Percentiles rank a stretch among this genome's conserved stretches.
Conservation (phyloP, 1,140 invertebrate species). For the Drosophila tsacasi region DNA sequence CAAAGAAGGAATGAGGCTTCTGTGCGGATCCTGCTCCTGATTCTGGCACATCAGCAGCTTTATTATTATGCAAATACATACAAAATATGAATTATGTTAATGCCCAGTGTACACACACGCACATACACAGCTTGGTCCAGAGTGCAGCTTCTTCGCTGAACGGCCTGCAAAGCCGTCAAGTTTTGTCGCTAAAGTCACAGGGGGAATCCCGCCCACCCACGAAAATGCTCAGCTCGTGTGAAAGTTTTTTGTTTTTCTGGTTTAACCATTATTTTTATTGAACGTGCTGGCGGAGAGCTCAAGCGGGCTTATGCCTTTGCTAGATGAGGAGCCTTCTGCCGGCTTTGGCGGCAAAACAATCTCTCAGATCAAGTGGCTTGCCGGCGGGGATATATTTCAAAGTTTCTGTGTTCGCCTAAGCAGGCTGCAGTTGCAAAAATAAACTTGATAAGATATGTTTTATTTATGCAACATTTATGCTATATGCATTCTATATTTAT, state of each 20-base stretch:
- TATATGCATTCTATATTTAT: neutral
- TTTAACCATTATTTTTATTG: constrained; percentile 44
- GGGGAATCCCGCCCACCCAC: neutral
- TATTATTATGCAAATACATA: constrained; percentile 80
- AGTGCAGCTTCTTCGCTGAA: constrained; percentile 41
- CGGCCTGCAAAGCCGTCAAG: constrained; percentile 62
- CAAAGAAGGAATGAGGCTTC: constrained; percentile 47
- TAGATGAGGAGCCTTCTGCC: constrained; percentile 24
- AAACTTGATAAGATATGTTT: neutral
- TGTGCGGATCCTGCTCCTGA: constrained; percentile 50
- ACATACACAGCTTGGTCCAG: constrained; percentile 25
- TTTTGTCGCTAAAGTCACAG: constrained; percentile 12
- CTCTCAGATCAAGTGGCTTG: constrained; percentile 29
- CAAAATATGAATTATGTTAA: constrained; percentile 80
- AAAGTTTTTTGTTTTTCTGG: constrained; percentile 44
- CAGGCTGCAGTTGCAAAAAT: neutral
- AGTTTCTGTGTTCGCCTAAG: neutral
- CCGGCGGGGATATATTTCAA: neutral
- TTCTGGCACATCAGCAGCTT: constrained; percentile 75
- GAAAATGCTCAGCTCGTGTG: constrained; percentile 35
- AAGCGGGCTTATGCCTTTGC: constrained; percentile 33
- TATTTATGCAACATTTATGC: neutral
- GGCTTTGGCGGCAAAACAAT: constrained; percentile 35
- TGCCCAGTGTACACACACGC: constrained; percentile 59
- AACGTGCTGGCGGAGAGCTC: constrained; percentile 24